phyloP scores from a whole-genome alignment of 1,140 invertebrate species.

The Rhizoglyphus robini region DNA sequence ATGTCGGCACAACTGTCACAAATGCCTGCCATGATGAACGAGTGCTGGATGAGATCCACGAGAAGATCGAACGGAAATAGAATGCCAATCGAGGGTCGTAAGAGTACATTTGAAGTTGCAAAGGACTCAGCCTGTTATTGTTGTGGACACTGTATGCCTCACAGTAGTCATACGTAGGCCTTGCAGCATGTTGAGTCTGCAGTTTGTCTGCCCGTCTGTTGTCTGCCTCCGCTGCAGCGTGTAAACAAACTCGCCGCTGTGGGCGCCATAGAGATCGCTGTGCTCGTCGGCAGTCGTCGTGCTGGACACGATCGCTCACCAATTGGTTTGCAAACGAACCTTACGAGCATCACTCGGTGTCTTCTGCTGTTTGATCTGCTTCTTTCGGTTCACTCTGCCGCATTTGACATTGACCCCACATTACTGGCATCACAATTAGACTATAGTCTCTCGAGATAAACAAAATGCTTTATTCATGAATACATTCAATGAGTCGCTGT shows the following conservation, averaged over 20 bases:
- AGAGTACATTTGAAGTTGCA: neutral
- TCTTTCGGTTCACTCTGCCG: too few relatives aligned
- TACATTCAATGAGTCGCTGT: too few relatives aligned
- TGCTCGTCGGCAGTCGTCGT: too few relatives aligned
- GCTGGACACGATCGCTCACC: too few relatives aligned
- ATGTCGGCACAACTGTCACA: conserved; percentile 35
- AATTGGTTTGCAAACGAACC: too few relatives aligned
- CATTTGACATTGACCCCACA: too few relatives aligned
- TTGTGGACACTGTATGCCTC: neutral
- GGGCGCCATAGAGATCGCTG: neutral
- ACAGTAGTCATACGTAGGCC: neutral
- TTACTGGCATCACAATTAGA: too few relatives aligned
- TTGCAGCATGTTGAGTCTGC: neutral
- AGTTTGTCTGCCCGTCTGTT: neutral
- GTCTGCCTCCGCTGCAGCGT: neutral
- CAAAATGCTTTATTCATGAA: too few relatives aligned
- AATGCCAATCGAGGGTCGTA: neutral
- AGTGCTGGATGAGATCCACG: neutral
- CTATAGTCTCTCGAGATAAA: too few relatives aligned
- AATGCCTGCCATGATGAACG: conserved; percentile 25
- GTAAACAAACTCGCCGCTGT: neutral
- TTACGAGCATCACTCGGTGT: too few relatives aligned
- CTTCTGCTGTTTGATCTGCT: too few relatives aligned
- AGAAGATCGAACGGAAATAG: neutral
- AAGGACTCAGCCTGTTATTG: neutral